Conservation (phyloP, 2,888 invertebrate species). For the Athetis lepigone region DNA sequence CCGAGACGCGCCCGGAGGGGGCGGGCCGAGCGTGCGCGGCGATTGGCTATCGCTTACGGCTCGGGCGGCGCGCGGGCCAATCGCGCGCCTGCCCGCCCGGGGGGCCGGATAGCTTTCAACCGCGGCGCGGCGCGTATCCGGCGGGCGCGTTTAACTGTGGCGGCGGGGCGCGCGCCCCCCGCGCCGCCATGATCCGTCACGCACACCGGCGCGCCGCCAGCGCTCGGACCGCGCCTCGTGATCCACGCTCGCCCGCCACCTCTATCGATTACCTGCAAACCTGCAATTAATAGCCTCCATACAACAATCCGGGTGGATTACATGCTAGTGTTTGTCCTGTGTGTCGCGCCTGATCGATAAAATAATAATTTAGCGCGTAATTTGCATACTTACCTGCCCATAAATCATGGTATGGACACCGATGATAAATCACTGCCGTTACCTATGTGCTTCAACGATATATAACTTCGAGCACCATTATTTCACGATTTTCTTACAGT, state of each 20-base stretch:
- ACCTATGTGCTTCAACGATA: conserved; percentile 20
- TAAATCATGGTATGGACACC: conserved; percentile 43
- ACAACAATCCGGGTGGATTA: conserved; percentile 86
- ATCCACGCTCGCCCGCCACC: conserved; percentile 62
- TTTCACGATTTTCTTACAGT: conserved; percentile 9
- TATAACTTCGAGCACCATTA: conserved; percentile 12
- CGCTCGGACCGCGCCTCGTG: conserved; percentile 63
- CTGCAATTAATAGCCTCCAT: conserved; percentile 89
- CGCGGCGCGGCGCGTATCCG: conserved; percentile 85
- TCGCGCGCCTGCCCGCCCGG: conserved; percentile 80
- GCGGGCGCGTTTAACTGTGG: conserved; percentile 88
- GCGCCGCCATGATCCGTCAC: conserved; percentile 90
- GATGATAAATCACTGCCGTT: conserved; percentile 34
- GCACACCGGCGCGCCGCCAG: conserved; percentile 79
- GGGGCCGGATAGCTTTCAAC: conserved; percentile 88
- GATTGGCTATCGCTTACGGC: conserved; percentile 87
- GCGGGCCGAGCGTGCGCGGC: conserved; percentile 75
- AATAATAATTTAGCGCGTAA: conserved; percentile 70
- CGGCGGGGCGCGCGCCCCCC: conserved; percentile 86
- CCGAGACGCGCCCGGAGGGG: conserved; percentile 78
- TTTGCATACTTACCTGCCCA: conserved; percentile 62
- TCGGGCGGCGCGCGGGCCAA: conserved; percentile 84
- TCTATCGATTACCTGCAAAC: conserved; percentile 88
- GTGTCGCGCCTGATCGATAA: conserved; percentile 72
- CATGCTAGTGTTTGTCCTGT: conserved; percentile 82